These are phyloP conservation scores for Caenorhabditis sp. DNA, from an alignment of 2,888 invertebrate genomes.

Conservation along the genomic window DNA sequence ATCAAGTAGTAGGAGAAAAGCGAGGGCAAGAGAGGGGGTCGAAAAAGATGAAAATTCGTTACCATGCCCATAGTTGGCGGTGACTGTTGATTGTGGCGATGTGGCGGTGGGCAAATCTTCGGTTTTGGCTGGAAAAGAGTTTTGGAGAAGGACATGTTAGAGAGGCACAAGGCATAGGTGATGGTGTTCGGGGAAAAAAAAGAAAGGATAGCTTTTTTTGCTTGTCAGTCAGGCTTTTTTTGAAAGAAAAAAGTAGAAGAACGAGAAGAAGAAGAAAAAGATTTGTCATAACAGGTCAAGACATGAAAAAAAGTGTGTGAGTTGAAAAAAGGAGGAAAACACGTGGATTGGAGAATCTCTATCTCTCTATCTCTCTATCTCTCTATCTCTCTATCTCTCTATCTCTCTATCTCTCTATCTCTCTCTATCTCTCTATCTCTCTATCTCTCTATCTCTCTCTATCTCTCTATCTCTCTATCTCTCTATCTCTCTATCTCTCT, in stretches of 20 bases:
- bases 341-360: no score
- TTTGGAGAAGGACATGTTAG: conserved; percentile 27
- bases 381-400: no score
- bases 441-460: no score
- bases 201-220: no score
- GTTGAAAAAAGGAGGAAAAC: background rate
- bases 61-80: conserved; percentile 43
- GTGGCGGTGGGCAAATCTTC: conserved; percentile 11
- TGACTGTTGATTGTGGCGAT: conserved; percentile 29
- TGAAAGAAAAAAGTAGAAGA: conserved; percentile 4
- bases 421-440: no score
- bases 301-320: conserved; percentile 7
- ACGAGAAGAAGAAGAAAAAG: background rate
- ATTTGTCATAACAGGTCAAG: background rate
- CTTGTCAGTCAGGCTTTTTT: no score
- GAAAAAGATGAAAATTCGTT: conserved; percentile 2
- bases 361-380: no score
- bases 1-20: background rate
- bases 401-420: no score
- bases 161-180: conserved; percentile 3
- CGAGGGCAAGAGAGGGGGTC: conserved; percentile 2
- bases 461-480: no score
- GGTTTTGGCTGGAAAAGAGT: conserved; percentile 27
- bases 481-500: no score
- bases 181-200: background rate